A percentile compares a stretch with the other conserved stretches of the same genome.
Evolutionary conservation across 2,888 invertebrate species (phyloP).

Genomic region (Synergus itoensis): DNA sequence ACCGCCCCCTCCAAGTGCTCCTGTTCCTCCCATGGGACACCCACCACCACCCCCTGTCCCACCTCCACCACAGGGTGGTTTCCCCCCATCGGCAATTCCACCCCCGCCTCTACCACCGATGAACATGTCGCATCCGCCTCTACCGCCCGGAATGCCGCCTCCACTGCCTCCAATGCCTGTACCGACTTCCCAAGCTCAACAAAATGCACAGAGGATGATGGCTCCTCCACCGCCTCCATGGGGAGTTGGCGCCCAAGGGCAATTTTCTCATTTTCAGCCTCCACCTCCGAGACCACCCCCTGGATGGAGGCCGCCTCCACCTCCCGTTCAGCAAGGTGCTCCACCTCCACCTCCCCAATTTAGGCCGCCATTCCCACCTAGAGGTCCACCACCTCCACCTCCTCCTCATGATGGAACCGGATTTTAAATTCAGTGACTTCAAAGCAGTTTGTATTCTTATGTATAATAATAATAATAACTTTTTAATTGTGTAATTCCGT

Average conservation of each 20-base stretch:
- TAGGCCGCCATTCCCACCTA: slow-evolving; percentile 82
- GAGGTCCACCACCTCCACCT: slow-evolving; percentile 87
- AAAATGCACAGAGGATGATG: slow-evolving; percentile 74
- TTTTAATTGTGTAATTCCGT: background rate
- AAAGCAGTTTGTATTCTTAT: background rate
- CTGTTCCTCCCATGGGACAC: slow-evolving; percentile 82
- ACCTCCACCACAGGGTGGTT: slow-evolving; percentile 83
- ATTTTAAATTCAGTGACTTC: slow-evolving; percentile 58
- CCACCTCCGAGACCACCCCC: slow-evolving; percentile 79
- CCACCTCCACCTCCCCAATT: slow-evolving; percentile 80
- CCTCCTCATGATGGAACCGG: slow-evolving; percentile 75
- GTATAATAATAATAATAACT: background rate
- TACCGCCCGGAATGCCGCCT: slow-evolving; percentile 84
- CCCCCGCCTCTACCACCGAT: slow-evolving; percentile 84
- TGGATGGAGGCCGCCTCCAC: slow-evolving; percentile 84
- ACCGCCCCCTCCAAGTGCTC: slow-evolving; percentile 84
- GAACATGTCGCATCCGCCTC: slow-evolving; percentile 81
- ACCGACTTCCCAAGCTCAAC: slow-evolving; percentile 77
- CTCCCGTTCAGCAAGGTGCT: slow-evolving; percentile 78
- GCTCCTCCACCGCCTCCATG: slow-evolving; percentile 72
- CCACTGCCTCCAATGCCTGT: slow-evolving; percentile 81
- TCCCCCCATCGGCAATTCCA: slow-evolving; percentile 80
- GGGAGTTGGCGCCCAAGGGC: slow-evolving; percentile 75
- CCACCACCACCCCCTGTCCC: slow-evolving; percentile 87
- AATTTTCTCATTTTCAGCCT: slow-evolving; percentile 74